These are phyloP conservation scores for Sarcophaga caerulescens DNA, from an alignment of 2,888 invertebrate genomes.

Conservation along the genomic window DNA sequence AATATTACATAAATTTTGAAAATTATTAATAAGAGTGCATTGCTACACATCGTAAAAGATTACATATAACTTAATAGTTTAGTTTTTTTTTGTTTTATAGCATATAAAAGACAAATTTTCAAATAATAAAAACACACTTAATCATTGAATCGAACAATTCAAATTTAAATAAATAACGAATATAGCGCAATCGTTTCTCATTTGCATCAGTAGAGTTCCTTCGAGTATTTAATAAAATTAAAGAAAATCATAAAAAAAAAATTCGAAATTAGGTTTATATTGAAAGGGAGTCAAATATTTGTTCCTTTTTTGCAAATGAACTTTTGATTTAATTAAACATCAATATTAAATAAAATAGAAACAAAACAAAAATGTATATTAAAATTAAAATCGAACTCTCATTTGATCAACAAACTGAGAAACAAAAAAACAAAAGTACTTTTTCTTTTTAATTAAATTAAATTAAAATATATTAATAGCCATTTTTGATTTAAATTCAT, in stretches of 20 bases:
- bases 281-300: slow-evolving; percentile 13
- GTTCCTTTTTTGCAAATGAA: neutral
- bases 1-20: slow-evolving; percentile 56
- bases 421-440: slow-evolving; percentile 21
- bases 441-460: neutral
- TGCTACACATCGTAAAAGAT: neutral
- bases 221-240: slow-evolving; percentile 38
- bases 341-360: slow-evolving; percentile 31
- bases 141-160: slow-evolving; percentile 42
- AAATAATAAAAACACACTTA: slow-evolving; percentile 47
- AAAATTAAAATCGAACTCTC: slow-evolving; percentile 62
- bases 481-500: slow-evolving; percentile 41
- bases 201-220: slow-evolving; percentile 8
- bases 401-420: slow-evolving; percentile 58
- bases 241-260: slow-evolving; percentile 13
- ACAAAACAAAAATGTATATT: slow-evolving; percentile 55
- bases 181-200: slow-evolving; percentile 13
- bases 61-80: slow-evolving; percentile 15
- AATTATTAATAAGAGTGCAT: slow-evolving; percentile 51
- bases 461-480: neutral
- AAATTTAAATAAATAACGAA: slow-evolving; percentile 39
- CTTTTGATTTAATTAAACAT: slow-evolving; percentile 15
- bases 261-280: neutral
- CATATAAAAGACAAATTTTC: slow-evolving; percentile 25
- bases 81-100: neutral